Base-by-base conservation (phyloP, 2,888 invertebrate species). In the Sthenelais limicola region DNA sequence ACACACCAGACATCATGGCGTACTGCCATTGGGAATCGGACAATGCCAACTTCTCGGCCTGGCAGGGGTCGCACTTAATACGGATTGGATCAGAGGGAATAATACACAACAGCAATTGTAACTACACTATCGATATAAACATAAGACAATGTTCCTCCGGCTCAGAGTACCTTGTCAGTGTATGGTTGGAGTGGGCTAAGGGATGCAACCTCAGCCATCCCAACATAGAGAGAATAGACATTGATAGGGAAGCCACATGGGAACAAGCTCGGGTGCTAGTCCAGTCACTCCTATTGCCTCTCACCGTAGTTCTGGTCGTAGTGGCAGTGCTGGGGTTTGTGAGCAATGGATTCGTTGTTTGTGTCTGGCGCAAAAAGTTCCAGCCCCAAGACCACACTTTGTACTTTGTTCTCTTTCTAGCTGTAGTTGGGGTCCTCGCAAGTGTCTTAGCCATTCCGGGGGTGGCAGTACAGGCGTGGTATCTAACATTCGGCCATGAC, bases 371-470 rank as follows among this genome's bases (percentile, higher is more conserved):
- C 5, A 24, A 43, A 2, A 70, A 70, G 56, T 38, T 35, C 15
- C 32, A 51, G 73, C 26, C 78, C 78, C 47, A 77, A 75, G 24
- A 76, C 80, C 0, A 28, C 56, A 81, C 83, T 15, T 80, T 80
- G 4, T 78, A 81, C 48, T 76, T 83, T 72, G 81, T 84, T 56
- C 56, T 81, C 21, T 72, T 77, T 67, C 74, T 84, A 51, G 83
- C 82, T 1, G 76, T 79, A n/a, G 80, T 80, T 24, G 84, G 84
- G 73, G 75, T 84, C 4, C 74, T 81, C 47, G 81, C 82, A 24
- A 83, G 82, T 73, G 28, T 68, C 0, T 38, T 83, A 0, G 79
- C 81, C n/a, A 82, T 84, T 35, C 84, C 84, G 0, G 81, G 80
- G 21, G 68, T 71, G 18, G 73, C 83, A 24, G 58, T 78, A 26